Base-by-base conservation (phyloP, 2,888 invertebrate genomes). In the Cosmia pyralina region DNA sequence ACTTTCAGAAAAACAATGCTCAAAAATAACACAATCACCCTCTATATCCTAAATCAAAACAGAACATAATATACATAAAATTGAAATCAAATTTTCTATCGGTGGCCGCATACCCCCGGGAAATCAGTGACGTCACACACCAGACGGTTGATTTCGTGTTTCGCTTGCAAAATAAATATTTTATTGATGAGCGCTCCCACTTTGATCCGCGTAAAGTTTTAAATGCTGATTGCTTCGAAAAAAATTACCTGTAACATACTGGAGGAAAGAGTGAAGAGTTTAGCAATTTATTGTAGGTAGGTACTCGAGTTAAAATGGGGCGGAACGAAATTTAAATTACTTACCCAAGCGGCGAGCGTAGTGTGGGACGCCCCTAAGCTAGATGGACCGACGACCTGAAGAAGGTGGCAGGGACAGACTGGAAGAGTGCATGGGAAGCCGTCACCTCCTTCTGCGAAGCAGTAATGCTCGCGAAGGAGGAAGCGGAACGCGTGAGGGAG, bases 71-170 rank as follows among this genome's bases (percentile, higher is more conserved):
- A 69, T 85, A 84, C 85, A 90, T 91, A 92, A 93, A 93, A 92
- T 89, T 91, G 89, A 90, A 92, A 92, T 92, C 89, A 91, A 92
- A 92, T 91, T 91, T 89, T 91, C 88, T 88, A 90, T 89, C 85
- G 87, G 77, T 84, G 72, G 70, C 81, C 72, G 52, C n/a, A 53
- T 71, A 48, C 94, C 86, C 90, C 1, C 4, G 94, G 94, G 94
- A 94, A 94, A 94, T 94, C 93, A 92, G 48, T 82, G 84, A 83
- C 83, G 88, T 88, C 88, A 86, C 82, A 87, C 79, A 89, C 88
- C 90, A 87, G 85, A 87, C 88, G 82, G 82, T 86, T 90, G 92
- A 92, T 93, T 92, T 91, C 88, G 90, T 89, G 90, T 90, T 89
- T 86, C 89, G 88, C 83, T 86, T 88, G 85, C 83, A 89, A 91